A percentile compares a stretch with the other conserved stretches of the same genome.
Conservation (phyloP, 2,113 vertebrate genomes). For the Sturnira hondurensis region DNA sequence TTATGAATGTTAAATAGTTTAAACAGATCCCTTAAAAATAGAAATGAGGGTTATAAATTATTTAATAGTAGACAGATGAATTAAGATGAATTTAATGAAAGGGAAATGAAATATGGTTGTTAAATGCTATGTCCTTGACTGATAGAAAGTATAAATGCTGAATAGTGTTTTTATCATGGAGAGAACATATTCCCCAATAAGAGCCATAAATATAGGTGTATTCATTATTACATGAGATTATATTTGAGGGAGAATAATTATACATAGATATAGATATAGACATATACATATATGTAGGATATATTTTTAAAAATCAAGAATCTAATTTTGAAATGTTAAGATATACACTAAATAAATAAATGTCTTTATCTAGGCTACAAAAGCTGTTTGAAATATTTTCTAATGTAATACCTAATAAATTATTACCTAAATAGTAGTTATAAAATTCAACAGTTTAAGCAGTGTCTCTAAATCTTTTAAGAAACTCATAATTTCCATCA, state of each 20-base stretch:
- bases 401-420: background rate
- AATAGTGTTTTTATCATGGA: background rate
- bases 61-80: background rate
- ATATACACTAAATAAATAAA: background rate
- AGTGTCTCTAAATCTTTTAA: background rate
- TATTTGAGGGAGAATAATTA: background rate
- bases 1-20: slow-evolving; percentile 5
- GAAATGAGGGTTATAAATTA: background rate
- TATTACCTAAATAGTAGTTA: background rate
- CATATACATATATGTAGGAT: background rate
- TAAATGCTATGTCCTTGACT: background rate
- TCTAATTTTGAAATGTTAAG: background rate
- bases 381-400: background rate
- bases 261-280: background rate
- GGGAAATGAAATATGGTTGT: background rate
- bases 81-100: background rate
- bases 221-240: background rate
- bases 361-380: background rate
- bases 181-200: background rate
- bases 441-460: background rate
- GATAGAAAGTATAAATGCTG: background rate
- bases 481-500: background rate
- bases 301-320: background rate
- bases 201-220: background rate
- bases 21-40: slow-evolving; percentile 14